phyloP scores from a whole-genome alignment of 2,113 vertebrate species.

The Tylochromis polylepis region DNA sequence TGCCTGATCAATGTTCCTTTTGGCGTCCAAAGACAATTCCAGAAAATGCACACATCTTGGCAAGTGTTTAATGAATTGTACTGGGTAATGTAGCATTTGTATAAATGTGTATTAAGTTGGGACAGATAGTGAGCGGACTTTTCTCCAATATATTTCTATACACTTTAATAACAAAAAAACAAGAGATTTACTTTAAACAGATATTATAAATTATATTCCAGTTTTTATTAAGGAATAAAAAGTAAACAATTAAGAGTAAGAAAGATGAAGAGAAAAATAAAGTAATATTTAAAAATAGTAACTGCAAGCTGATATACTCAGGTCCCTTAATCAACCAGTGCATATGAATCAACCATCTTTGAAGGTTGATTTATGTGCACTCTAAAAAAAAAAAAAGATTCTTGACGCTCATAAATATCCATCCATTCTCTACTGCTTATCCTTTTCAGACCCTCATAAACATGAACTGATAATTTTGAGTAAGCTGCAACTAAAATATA shows the following conservation, averaged over 20 bases:
- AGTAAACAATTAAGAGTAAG: neutral
- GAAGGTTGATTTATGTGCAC: neutral
- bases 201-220: neutral
- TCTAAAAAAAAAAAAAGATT: neutral
- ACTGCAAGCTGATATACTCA: neutral
- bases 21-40: neutral
- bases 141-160: neutral
- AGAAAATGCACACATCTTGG: neutral
- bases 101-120: neutral
- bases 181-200: neutral
- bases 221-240: neutral
- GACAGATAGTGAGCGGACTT: neutral
- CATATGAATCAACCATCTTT: neutral
- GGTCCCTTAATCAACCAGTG: neutral
- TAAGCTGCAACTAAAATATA: too few relatives aligned
- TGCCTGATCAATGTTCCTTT: neutral
- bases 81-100: neutral
- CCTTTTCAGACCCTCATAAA: too few relatives aligned
- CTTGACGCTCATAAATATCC: too few relatives aligned
- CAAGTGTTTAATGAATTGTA: neutral
- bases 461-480: too few relatives aligned
- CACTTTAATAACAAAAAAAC: neutral
- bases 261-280: neutral
- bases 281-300: neutral
- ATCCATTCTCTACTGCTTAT: too few relatives aligned